These are phyloP conservation scores for Sinocyclocheilus anophthalmus DNA, from an alignment of 2,113 vertebrate species.

Conservation along the genomic window DNA sequence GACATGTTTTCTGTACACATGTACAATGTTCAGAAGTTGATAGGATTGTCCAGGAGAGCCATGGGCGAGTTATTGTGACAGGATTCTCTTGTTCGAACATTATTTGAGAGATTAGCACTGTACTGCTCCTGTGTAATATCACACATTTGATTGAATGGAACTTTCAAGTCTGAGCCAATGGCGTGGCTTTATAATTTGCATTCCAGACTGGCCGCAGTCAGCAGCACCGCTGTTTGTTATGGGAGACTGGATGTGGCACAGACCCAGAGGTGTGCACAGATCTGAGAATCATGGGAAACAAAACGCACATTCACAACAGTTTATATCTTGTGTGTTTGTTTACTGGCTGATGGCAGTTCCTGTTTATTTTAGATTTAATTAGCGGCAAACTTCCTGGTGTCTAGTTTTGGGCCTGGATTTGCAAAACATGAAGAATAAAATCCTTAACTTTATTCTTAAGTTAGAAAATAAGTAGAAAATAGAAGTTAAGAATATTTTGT, in stretches of 20 bases:
- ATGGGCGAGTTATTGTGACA: not conserved
- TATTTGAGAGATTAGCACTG: not conserved
- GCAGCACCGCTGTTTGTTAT: not conserved
- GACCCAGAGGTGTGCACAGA: not conserved
- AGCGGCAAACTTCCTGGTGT: no score
- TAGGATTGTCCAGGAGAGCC: not conserved
- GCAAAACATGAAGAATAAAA: not conserved
- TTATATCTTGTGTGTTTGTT: no score
- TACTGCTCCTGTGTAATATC: not conserved
- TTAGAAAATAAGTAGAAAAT: no score
- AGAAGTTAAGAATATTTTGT: not conserved
- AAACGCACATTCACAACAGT: not conserved
- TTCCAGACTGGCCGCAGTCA: not conserved
- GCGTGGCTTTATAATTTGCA: slow-evolving; percentile 16
- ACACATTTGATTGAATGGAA: slow-evolving; percentile 22
- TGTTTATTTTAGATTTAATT: no score
- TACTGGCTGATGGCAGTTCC: no score
- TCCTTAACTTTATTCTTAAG: no score
- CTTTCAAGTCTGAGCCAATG: slow-evolving; percentile 15
- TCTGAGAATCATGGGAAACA: slow-evolving; percentile 39
- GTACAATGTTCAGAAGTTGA: not conserved
- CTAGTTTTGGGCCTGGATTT: not conserved
- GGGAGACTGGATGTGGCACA: not conserved
- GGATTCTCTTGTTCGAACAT: not conserved
- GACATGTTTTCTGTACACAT: not conserved